Evolutionary conservation across 2,888 invertebrate species (phyloP).

Genomic region (Phorcus lineatus): DNA sequence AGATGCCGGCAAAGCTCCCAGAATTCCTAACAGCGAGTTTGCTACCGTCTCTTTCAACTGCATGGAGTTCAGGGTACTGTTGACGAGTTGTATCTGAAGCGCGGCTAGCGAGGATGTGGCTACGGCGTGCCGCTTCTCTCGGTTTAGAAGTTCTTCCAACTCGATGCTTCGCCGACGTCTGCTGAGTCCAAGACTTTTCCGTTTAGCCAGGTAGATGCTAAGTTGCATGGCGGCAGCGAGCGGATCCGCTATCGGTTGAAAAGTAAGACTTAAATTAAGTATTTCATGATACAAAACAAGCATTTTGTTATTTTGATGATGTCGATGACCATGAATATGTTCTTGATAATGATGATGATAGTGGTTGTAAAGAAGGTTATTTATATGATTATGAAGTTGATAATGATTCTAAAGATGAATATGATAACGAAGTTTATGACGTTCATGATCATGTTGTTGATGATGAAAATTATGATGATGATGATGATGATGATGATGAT

Average conservation of each 20-base stretch:
- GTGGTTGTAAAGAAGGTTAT: no score
- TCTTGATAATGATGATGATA: no score
- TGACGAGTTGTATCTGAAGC: not conserved
- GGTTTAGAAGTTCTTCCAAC: not conserved
- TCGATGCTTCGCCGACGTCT: not conserved
- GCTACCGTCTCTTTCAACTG: not conserved
- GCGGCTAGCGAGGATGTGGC: constrained; percentile 3
- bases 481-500: no score
- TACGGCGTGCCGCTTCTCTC: not conserved
- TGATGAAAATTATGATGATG: no score
- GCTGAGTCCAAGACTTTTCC: not conserved
- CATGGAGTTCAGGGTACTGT: not conserved
- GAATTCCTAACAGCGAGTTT: not conserved
- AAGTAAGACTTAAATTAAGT: not conserved
- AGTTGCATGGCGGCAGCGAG: not conserved
- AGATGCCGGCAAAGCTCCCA: not conserved
- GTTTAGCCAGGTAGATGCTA: not conserved
- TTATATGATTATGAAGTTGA: no score
- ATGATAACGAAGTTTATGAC: no score
- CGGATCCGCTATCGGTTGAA: not conserved
- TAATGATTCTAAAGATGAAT: no score
- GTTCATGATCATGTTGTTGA: no score
- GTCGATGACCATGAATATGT: no score
- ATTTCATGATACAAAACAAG: not conserved
- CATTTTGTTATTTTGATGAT: no score